A percentile compares a stretch with the other conserved stretches of the same genome.
Conservation (phyloP, 1,140 invertebrate genomes). For the Lutraria rhynchaena region DNA sequence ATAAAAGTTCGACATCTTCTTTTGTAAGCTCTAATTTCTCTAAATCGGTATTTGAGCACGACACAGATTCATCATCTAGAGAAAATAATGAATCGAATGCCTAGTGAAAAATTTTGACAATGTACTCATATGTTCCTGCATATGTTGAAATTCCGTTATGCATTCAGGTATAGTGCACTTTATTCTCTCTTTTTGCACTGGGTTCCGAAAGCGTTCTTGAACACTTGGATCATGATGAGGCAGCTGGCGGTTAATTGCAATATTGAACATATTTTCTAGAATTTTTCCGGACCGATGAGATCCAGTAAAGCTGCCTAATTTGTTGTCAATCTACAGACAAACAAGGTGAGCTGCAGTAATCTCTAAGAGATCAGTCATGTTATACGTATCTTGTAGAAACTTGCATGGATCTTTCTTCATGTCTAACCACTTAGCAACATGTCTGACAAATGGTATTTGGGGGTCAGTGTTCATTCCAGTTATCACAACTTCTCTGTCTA, state of each 20-base stretch:
- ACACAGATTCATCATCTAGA: neutral
- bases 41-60: neutral
- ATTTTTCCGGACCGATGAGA: neutral
- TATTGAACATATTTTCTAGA: neutral
- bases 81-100: neutral
- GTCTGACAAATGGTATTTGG: neutral
- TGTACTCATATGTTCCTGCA: neutral
- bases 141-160: neutral
- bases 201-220: neutral
- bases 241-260: neutral
- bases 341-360: neutral
- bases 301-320: neutral
- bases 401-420: neutral
- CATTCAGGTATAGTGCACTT: neutral
- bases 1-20: neutral
- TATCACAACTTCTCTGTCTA: constrained; percentile 1
- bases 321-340: constrained; percentile 2
- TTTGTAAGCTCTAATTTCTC: neutral
- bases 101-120: neutral
- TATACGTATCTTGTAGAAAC: neutral
- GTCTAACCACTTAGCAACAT: neutral
- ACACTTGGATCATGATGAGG: neutral
- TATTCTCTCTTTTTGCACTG: neutral
- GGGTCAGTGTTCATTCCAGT: neutral
- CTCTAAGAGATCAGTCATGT: neutral